Evolutionary conservation across 2,113 vertebrate genomes (phyloP).

Genomic region (Salminus brasiliensis): DNA sequence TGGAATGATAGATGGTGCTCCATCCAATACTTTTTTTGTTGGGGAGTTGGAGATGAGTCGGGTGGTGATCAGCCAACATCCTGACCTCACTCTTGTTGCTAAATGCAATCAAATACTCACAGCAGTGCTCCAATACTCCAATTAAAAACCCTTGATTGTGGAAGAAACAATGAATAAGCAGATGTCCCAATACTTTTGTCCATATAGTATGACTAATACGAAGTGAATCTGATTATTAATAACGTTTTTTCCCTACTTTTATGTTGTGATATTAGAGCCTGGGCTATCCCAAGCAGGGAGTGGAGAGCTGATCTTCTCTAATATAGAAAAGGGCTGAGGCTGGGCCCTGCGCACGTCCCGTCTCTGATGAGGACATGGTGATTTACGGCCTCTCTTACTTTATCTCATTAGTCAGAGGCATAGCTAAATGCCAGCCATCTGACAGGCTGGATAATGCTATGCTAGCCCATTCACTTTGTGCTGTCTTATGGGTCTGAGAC

Average conservation of each 20-base stretch:
- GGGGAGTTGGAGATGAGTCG: too few species aligned
- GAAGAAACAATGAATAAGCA: too few species aligned
- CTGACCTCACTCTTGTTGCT: too few species aligned
- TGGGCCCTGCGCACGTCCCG: constrained; percentile 16
- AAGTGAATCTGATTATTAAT: background rate
- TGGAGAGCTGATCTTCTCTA: constrained; percentile 47
- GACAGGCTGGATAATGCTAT: constrained; percentile 41
- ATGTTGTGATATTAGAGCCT: background rate
- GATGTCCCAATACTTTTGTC: too few species aligned
- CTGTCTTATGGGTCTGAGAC: constrained; percentile 22
- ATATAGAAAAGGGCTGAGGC: constrained; percentile 30
- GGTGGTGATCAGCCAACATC: too few species aligned
- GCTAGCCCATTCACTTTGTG: constrained; percentile 39
- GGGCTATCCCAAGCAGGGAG: constrained; percentile 7
- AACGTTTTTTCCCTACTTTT: constrained; percentile 1
- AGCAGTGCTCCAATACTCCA: too few species aligned
- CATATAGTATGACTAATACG: background rate
- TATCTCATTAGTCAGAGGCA: constrained; percentile 58
- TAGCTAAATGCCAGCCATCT: constrained; percentile 55
- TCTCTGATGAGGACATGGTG: constrained; percentile 45
- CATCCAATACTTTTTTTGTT: too few species aligned
- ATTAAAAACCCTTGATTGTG: too few species aligned
- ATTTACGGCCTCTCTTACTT: constrained; percentile 56
- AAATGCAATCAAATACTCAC: too few species aligned
- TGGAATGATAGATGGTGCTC: too few species aligned